Base-by-base conservation (phyloP, 2,888 invertebrate species). In the Ellobium chinense region DNA sequence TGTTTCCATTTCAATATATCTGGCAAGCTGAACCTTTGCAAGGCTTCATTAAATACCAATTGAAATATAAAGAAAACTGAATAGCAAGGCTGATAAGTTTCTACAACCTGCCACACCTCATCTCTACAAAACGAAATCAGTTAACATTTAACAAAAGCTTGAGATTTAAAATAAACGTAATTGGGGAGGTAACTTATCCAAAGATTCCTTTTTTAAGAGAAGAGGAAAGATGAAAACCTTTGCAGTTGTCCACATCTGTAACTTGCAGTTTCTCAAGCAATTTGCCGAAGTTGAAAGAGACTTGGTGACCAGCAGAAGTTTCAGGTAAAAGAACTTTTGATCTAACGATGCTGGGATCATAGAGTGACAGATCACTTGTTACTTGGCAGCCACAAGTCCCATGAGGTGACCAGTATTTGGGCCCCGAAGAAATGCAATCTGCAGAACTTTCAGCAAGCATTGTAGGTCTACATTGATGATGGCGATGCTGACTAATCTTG, bases 311-410 rank as follows among this genome's bases (percentile, higher is more conserved):
- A 39, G n/a, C 9, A 21, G 24, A 4, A 3, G 12, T 14, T 3
- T 29, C 3, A 18, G 39, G 27, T 21, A n/a, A 27, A 34, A 74
- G 39, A 14, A 76, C 56, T 56, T 76, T 66, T 27, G 29, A 76
- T 37, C 58, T 66, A 27, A 76, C 76, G 37, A 76, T 76, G 29
- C 66, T 76, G 1, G 76, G 34, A 29, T 76, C 76, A 58, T 68
- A 66, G 12, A 36, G 21, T 36, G 68, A 58, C 76, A 76, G 56
- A 46, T 46, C 46, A 46, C 9, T 12, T 46, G 46, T 46, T 46
- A 46, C 9, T 46, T 7, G 46, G 7, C 18, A 18, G 9, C 18
- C 9, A 46, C 46, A 46, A 18, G 46, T 46, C 9, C 46, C 7
- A 7, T 46, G 46, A 46, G 9, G 18, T 12, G 7, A 7, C 46